Base-by-base conservation (phyloP, 2,113 vertebrate genomes). In the Cariama cristata region DNA sequence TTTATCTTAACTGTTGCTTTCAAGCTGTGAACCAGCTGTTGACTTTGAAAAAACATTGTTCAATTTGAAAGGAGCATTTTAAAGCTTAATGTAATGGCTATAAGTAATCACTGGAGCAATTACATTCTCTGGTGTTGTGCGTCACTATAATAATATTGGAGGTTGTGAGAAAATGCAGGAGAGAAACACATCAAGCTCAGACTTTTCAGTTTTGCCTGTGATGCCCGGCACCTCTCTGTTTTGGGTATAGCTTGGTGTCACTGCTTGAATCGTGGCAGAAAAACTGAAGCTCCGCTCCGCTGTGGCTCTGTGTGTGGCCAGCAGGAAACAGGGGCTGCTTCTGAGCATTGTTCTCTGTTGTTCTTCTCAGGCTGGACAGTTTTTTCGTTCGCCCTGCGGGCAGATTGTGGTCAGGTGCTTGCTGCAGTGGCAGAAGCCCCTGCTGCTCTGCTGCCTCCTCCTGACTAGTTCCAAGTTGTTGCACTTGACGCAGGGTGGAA, bases 11-110 rank as follows among this genome's bases (percentile, higher is more conserved):
- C 95, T 94, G 97, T 97, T 98, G 97, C 96, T 96, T 98, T 98
- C 98, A 98, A 98, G 98, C 98, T 98, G 98, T 93, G 98, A 98
- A 96, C 97, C 98, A 98, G 98, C 98, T 98, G 98, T 98, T 98
- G 97, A 98, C 98, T 98, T 98, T 98, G 98, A 97, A 98, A 98
- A 98, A 98, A 98, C 97, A 98, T 98, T 98, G 98, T 98, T 98
- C 98, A 98, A 98, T 98, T 97, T 98, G 97, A 98, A 98, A 97
- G 93, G 95, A 97, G 84, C 97, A 82, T 98, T 98, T 98, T 97
- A 96, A 98, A 98, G 96, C 96, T 97, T 98, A 98, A 97, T 97
- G 95, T 96, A 96, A 98, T 97, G 96, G 97, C 90, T 98, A 95
- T 97, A 97, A 98, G 98, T 98, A 98, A 98, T 98, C 97, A 98